Evolutionary conservation across 2,888 invertebrate species (phyloP).

Genomic region (Abscondita cerata): DNA sequence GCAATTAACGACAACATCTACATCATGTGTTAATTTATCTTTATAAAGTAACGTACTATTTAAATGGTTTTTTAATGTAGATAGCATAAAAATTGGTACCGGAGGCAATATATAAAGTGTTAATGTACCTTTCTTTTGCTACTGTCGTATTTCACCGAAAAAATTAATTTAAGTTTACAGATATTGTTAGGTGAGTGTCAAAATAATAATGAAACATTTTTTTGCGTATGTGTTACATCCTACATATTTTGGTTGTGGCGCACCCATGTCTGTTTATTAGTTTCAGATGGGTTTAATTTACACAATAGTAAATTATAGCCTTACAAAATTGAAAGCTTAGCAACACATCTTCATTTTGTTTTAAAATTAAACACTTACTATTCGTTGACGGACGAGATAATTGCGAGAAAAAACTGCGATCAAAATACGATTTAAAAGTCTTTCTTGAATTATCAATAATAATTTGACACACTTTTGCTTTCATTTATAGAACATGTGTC

Average conservation of each 20-base stretch:
- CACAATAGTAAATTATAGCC: constrained; percentile 21
- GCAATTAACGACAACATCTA: too few relatives aligned
- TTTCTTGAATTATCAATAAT: not conserved
- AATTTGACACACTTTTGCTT: not conserved
- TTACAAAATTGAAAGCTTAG: too few relatives aligned
- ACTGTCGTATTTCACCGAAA: constrained; percentile 8
- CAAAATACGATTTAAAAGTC: too few relatives aligned
- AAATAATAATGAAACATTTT: constrained; percentile 6
- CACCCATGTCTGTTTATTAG: constrained; percentile 24
- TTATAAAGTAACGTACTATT: too few relatives aligned
- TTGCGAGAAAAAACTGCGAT: too few relatives aligned
- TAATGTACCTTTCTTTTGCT: constrained; percentile 11
- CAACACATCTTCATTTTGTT: too few relatives aligned
- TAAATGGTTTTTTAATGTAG: not conserved
- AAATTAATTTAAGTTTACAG: not conserved
- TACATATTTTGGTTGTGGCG: constrained; percentile 17
- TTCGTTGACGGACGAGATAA: too few relatives aligned
- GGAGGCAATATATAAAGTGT: constrained; percentile 1
- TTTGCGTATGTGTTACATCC: constrained; percentile 23
- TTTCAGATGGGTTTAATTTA: constrained; percentile 22
- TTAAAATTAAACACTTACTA: too few relatives aligned
- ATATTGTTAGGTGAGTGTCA: too few relatives aligned
- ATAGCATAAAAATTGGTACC: not conserved
- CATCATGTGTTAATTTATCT: too few relatives aligned
- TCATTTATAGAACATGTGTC: not conserved